Evolutionary conservation across 2,797 vertebrate genomes (phyloP), one percentile per base, ranked within the genome.

Genomic region (Premnoplex brunnescens): DNA sequence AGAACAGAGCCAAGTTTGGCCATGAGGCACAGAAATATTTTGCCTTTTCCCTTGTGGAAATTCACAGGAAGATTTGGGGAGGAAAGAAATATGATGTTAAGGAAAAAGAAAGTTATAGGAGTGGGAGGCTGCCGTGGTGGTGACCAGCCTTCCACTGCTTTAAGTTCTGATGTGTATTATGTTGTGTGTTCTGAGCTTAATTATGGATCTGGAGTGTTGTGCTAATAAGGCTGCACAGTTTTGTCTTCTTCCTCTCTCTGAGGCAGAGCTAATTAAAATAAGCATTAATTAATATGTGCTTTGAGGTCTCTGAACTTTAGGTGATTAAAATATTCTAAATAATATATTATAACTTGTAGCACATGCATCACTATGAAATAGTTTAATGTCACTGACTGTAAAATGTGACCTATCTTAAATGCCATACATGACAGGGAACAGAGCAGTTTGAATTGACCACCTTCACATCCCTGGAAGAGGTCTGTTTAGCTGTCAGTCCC

Each of bases 261-360:
- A 94, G 83, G 62, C 76, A 84, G 62, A 86, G 59, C 69, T 96
- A 95, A 95, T 95, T 94, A 96, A 93, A 92, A 92, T 73, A 91
- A 69, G 18, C 85, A 91, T 96, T 96, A 93, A 96, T 96, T 96
- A 96, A 93, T 91, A 81, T 52, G 64, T 89, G 32, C 87, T 95
- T 94, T 76, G 83, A 88, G 88, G 90, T 76, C 77, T 59, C 19
- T 34, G 91, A 96, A 92, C 75, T 93, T 92, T 72, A 91, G 68
- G 16, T 94, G 85, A 94, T 95, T 95, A 85, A 94, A 96, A 93
- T 94, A 85, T 86, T 94, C 95, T 94, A 78, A 91, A 88, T 88
- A 91, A 74, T 96, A 63, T 87, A 85, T 94, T 93, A 52, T 78
- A 82, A 92, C 76, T 85, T 94, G 46, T 12, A 91, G 60, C 39